phyloP scores from a whole-genome alignment of 2,797 vertebrate species.

The Silurus lanzhouensis region DNA sequence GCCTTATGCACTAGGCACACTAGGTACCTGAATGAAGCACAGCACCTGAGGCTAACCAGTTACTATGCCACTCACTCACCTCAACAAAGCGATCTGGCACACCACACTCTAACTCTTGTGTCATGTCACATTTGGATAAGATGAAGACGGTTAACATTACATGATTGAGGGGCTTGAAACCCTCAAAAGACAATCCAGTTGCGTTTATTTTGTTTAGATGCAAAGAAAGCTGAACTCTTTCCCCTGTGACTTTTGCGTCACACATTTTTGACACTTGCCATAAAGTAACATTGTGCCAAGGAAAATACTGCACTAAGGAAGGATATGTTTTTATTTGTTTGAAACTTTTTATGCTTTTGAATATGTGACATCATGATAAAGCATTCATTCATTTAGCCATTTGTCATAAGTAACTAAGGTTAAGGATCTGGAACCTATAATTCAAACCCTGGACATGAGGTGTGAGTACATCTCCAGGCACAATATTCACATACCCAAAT shows the following conservation, averaged over 20 bases:
- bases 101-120: slow-evolving; percentile 64
- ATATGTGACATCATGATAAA: not conserved
- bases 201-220: slow-evolving; percentile 32
- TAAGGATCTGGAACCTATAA: not conserved
- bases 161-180: slow-evolving; percentile 50
- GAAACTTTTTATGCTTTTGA: slow-evolving; percentile 13
- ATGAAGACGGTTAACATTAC: slow-evolving; percentile 58
- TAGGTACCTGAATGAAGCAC: slow-evolving; percentile 68
- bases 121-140: slow-evolving; percentile 68
- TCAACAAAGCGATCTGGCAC: slow-evolving; percentile 69
- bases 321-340: slow-evolving; percentile 32
- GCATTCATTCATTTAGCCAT: not conserved
- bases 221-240: slow-evolving; percentile 5
- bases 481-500: not conserved
- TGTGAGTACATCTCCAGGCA: not conserved
- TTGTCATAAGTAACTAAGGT: not conserved
- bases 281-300: slow-evolving; percentile 1
- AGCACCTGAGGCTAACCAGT: slow-evolving; percentile 80
- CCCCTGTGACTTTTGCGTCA: not conserved
- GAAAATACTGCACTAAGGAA: not conserved
- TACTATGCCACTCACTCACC: slow-evolving; percentile 77
- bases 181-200: slow-evolving; percentile 29
- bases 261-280: slow-evolving; percentile 3
- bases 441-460: not conserved
- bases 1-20: slow-evolving; percentile 62